phyloP scores from a whole-genome alignment of 2,888 invertebrate genomes.

The Pristionchus entomophagus region DNA sequence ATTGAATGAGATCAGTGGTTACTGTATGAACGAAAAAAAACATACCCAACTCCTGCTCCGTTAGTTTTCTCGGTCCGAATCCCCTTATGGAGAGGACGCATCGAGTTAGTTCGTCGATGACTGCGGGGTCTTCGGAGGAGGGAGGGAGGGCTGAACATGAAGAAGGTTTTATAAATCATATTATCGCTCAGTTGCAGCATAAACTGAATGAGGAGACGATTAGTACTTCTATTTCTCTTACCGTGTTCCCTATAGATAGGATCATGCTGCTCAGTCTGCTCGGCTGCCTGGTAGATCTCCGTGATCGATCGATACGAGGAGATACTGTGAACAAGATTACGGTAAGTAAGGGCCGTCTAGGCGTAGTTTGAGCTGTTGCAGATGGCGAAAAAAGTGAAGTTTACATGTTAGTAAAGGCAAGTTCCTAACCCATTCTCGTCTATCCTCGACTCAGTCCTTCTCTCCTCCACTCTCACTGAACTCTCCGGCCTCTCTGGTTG shows the following conservation, averaged over 20 bases:
- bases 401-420: not conserved
- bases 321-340: constrained; percentile 53
- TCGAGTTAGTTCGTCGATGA: constrained; percentile 51
- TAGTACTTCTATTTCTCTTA: too few relatives aligned
- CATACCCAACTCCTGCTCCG: constrained; percentile 73
- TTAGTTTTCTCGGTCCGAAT: constrained; percentile 70
- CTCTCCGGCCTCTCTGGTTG: not conserved
- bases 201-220: too few relatives aligned
- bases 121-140: not conserved
- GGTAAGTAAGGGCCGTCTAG: too few relatives aligned
- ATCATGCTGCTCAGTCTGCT: constrained; percentile 43
- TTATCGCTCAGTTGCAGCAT: not conserved
- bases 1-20: not conserved
- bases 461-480: constrained; percentile 40
- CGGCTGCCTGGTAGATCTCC: constrained; percentile 67
- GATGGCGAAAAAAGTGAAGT: not conserved
- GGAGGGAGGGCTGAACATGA: not conserved
- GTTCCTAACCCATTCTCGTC: constrained; percentile 4
- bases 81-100: constrained; percentile 66
- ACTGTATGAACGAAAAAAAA: not conserved
- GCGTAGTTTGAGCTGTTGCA: not conserved
- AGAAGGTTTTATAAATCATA: not conserved
- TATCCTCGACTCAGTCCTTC: constrained; percentile 4
- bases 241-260: constrained; percentile 15
- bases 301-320: constrained; percentile 71